Evolutionary conservation across 2,888 invertebrate species (phyloP), one percentile per base, ranked within the genome.

Genomic region (Altica lythri): DNA sequence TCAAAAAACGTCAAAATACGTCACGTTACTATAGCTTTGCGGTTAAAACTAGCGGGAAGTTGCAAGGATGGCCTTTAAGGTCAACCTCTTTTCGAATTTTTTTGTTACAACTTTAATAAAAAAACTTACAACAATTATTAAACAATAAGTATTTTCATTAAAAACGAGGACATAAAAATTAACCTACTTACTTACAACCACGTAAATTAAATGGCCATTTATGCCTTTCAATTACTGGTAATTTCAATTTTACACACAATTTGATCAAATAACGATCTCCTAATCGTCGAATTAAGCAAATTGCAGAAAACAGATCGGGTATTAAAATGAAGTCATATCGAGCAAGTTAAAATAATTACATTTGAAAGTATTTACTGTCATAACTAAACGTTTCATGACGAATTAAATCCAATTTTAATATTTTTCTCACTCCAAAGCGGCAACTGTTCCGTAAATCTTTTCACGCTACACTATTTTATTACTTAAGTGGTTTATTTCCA

Each of bases 401-500:
- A 60, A 58, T 61, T 56, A 55, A 60, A 40, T 51, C 25, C 49
- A 45, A 60, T 61, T 60, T 51, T 53, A 57, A 55, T 53, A 53
- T 60, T 58, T 48, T 51, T 51, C 50, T 57, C 57, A 57, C 56
- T 52, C 44, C 44, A 43, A 40, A 27, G 57, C 50, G 53, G 56
- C 52, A 55, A 50, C 52, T 48, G 61, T 55, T 59, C 44, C 52
- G 61, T 64, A 67, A 63, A 67, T 64, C 63, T 62, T 49, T 65
- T 60, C 57, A 48, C 64, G 61, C 61, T 59, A 53, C 52, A 53
- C 58, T 59, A 66, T 65, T 62, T 61, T 57, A 60, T 59, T 53
- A 51, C 61, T 59, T 59, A 64, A 67, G 63, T 61, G 59, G 61
- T 61, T 61, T 60, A 60, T 64, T 60, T 59, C 60, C 61, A 54